Percentiles rank a stretch among this genome's conserved stretches.
phyloP scores from a whole-genome alignment of 2,888 invertebrate species.

The Troglohyphantes excavatus region DNA sequence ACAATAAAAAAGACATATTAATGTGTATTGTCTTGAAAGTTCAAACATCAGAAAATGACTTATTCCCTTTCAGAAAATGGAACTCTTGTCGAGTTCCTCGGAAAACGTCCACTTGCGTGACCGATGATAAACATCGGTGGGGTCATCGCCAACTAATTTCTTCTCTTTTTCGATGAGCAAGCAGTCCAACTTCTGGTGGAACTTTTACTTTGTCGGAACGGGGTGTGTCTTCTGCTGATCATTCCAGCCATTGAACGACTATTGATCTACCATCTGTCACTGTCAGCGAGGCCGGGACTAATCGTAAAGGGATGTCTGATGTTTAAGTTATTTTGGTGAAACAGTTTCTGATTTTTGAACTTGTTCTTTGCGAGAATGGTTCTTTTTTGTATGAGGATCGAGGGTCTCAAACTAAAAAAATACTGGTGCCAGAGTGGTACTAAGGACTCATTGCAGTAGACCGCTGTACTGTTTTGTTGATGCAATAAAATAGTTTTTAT shows the following conservation, averaged over 20 bases:
- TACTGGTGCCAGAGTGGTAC: no score
- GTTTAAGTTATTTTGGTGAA: not conserved
- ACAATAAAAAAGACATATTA: no score
- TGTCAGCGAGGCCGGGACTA: not conserved
- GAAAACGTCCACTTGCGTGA: not conserved
- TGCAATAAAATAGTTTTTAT: no score
- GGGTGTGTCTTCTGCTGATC: conserved; percentile 44
- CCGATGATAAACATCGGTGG: not conserved
- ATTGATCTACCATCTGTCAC: conserved; percentile 59
- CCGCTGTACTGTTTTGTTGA: no score
- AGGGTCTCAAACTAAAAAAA: no score
- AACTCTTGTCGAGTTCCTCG: no score
- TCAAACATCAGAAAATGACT: no score
- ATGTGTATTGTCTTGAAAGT: no score
- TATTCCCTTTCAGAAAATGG: no score
- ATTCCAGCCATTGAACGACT: conserved; percentile 44
- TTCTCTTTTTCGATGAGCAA: conserved; percentile 3
- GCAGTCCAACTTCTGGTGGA: not conserved
- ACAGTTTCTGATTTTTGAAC: not conserved
- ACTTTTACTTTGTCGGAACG: not conserved
- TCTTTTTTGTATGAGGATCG: no score
- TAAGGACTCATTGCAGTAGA: no score
- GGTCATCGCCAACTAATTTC: not conserved
- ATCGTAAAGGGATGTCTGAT: not conserved
- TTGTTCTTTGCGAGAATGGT: not conserved